Evolutionary conservation across 2,113 vertebrate genomes (phyloP).

Genomic region (Scophthalmus maximus): DNA sequence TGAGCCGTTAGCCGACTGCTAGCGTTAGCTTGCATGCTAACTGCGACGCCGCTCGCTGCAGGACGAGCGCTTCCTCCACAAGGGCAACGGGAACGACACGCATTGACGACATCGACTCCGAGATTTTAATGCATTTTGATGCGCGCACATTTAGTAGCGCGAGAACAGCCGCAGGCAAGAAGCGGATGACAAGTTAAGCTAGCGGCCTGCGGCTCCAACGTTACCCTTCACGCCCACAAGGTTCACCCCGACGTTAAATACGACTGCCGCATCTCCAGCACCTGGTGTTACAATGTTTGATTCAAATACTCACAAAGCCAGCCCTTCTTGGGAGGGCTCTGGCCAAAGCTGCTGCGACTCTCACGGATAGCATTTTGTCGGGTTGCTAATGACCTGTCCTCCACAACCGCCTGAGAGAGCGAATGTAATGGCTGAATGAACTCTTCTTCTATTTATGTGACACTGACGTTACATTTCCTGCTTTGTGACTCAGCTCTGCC

Average conservation of each 20-base stretch:
- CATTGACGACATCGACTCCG: neutral
- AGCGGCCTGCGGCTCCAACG: conserved; percentile 58
- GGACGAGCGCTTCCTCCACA: conserved; percentile 12
- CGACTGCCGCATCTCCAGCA: neutral
- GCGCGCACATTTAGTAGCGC: too few species aligned
- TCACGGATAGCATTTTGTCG: conserved; percentile 89
- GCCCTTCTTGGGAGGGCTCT: conserved; percentile 89
- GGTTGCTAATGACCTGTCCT: conserved; percentile 75
- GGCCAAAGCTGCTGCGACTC: conserved; percentile 89
- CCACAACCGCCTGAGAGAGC: conserved; percentile 58
- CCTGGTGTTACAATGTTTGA: neutral
- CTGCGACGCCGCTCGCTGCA: neutral
- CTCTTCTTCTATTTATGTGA: conserved; percentile 71
- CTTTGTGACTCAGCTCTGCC: conserved; percentile 13
- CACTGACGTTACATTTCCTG: neutral
- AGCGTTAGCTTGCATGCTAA: conserved; percentile 61
- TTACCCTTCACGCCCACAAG: conserved; percentile 68
- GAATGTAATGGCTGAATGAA: conserved; percentile 79
- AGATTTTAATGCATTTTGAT: too few species aligned
- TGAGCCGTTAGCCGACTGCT: conserved; percentile 58
- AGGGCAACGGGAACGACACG: conserved; percentile 41
- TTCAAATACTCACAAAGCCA: conserved; percentile 86
- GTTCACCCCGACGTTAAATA: conserved; percentile 11
- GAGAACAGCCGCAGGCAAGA: neutral
- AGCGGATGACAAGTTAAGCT: conserved; percentile 4